phyloP scores from a whole-genome alignment of 2,113 vertebrate genomes.

The Triplophysa rosa region DNA sequence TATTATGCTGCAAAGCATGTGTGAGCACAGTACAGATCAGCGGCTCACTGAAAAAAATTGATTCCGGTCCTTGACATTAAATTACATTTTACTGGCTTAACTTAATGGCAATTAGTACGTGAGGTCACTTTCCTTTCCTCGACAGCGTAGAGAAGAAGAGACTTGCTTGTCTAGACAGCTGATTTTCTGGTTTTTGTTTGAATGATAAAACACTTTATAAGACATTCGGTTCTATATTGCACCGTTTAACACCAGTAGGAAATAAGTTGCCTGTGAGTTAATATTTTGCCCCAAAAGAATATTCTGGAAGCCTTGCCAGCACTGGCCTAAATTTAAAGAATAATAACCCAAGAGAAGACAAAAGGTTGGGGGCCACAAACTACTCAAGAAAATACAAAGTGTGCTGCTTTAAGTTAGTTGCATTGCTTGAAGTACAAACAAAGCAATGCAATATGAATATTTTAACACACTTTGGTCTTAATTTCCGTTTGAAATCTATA shows the following conservation, averaged over 20 bases:
- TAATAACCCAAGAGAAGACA: slow-evolving; percentile 33
- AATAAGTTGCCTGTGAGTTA: slow-evolving; percentile 6
- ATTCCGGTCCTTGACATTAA: background rate
- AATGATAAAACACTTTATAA: background rate
- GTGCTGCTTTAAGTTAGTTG: background rate
- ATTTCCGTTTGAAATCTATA: slow-evolving; percentile 7
- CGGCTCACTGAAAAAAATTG: background rate
- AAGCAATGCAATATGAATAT: slow-evolving; percentile 1
- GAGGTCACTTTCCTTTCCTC: background rate
- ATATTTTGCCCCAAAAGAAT: slow-evolving; percentile 9
- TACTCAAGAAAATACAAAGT: background rate
- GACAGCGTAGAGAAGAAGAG: background rate
- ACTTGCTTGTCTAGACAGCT: background rate
- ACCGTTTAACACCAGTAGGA: background rate
- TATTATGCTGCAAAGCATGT: background rate
- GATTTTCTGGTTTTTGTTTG: background rate
- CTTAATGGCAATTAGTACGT: background rate
- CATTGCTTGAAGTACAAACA: slow-evolving; percentile 3
- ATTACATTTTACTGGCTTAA: background rate
- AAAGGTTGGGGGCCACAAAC: background rate
- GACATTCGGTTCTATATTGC: background rate
- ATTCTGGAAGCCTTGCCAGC: slow-evolving; percentile 45
- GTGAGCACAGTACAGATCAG: background rate
- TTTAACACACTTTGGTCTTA: background rate
- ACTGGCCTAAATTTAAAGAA: slow-evolving; percentile 44